Evolutionary conservation across 2,113 vertebrate genomes (phyloP).

Genomic region (Formicarius rufipectus): DNA sequence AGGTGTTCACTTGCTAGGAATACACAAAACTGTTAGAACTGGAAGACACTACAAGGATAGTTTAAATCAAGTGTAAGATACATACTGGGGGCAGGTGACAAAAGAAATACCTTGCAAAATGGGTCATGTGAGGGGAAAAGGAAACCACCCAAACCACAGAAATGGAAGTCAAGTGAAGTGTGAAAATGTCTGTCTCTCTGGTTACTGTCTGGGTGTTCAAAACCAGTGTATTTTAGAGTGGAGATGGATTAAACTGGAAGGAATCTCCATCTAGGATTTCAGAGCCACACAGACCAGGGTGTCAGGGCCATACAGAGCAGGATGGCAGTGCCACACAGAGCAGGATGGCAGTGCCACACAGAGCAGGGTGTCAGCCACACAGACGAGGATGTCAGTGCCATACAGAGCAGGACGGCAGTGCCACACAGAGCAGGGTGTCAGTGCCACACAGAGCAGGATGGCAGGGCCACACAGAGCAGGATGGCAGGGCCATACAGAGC

Average conservation of each 20-base stretch:
- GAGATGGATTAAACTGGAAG: not conserved
- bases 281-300: slow-evolving; percentile 72
- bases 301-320: slow-evolving; percentile 92
- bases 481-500: too few relatives aligned
- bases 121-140: not conserved
- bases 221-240: not conserved
- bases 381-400: too few relatives aligned
- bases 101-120: not conserved
- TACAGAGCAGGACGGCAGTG: too few relatives aligned
- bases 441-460: too few relatives aligned
- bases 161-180: not conserved
- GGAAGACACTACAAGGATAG: not conserved
- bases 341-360: too few relatives aligned
- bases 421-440: too few relatives aligned
- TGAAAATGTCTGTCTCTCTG: not conserved
- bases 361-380: too few relatives aligned
- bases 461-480: too few relatives aligned
- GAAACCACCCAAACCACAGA: not conserved
- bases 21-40: not conserved
- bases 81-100: not conserved
- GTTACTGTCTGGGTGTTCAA: not conserved
- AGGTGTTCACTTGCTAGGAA: not conserved
- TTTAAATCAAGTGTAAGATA: not conserved
- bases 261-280: too few relatives aligned
- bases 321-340: too few relatives aligned